Conservation (phyloP, 1,140 invertebrate genomes). For the Scaptomyza montana region DNA sequence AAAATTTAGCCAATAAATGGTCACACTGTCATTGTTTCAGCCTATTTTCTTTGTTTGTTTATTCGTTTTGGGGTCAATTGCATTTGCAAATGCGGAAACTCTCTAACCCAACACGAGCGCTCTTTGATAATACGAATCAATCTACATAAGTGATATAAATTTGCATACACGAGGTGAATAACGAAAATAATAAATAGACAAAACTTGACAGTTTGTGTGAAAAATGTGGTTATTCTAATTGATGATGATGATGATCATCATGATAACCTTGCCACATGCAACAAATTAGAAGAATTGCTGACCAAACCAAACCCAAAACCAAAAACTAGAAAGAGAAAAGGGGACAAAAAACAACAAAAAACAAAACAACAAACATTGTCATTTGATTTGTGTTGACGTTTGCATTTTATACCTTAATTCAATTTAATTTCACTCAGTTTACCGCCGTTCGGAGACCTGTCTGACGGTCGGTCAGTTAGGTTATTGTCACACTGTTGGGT, state of each 20-base stretch:
- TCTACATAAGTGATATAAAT: too few relatives aligned
- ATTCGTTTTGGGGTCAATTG: too few relatives aligned
- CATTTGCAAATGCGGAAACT: too few relatives aligned
- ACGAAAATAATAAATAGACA: not conserved
- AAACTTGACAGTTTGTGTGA: not conserved
- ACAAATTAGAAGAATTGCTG: slow-evolving; percentile 24
- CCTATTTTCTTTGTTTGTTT: too few relatives aligned
- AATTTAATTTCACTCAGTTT: slow-evolving; percentile 62
- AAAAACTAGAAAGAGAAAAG: slow-evolving; percentile 4
- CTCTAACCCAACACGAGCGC: too few relatives aligned
- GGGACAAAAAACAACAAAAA: not conserved
- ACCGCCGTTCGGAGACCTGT: slow-evolving; percentile 7
- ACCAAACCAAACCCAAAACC: not conserved
- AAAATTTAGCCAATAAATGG: too few relatives aligned
- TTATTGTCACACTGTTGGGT: not conserved
- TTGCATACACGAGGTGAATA: too few relatives aligned
- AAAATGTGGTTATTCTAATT: slow-evolving; percentile 41
- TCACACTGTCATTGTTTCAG: too few relatives aligned
- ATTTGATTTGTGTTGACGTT: slow-evolving; percentile 78
- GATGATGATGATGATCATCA: slow-evolving; percentile 20
- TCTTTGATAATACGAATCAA: too few relatives aligned
- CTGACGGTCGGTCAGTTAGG: not conserved
- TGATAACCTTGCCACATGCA: slow-evolving; percentile 20
- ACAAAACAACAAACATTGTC: slow-evolving; percentile 49
- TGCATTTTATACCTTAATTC: slow-evolving; percentile 73